Evolutionary conservation across 2,888 invertebrate genomes (phyloP).

Genomic region (Cantharis lateralis): DNA sequence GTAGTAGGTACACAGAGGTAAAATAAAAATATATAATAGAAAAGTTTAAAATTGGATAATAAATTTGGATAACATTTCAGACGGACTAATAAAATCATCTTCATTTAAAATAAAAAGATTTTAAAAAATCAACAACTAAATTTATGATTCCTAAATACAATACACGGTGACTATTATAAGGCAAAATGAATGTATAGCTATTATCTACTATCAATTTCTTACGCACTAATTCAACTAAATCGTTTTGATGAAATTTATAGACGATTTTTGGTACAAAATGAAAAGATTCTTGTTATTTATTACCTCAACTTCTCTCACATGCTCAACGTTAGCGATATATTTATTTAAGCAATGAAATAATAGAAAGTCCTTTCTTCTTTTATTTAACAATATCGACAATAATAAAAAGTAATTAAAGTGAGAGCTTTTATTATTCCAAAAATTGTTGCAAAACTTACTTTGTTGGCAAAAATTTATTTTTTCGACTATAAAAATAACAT

Average conservation of each 20-base stretch:
- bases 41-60: not conserved
- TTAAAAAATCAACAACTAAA: constrained; percentile 10
- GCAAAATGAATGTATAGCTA: constrained; percentile 32
- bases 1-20: not conserved
- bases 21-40: too few species aligned
- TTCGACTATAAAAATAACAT: not conserved
- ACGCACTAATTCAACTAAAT: constrained; percentile 33
- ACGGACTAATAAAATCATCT: not conserved
- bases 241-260: constrained; percentile 33
- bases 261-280: constrained; percentile 26
- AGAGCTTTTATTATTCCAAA: not conserved
- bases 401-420: not conserved
- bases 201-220: constrained; percentile 37
- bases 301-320: constrained; percentile 14
- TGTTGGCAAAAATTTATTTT: not conserved
- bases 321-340: constrained; percentile 6
- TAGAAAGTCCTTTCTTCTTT: not conserved
- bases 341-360: not conserved
- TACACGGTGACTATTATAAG: constrained; percentile 24
- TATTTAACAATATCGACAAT: constrained; percentile 1
- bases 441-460: not conserved
- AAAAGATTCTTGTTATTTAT: constrained; percentile 29
- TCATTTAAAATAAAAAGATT: not conserved
- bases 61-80: not conserved
- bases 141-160: constrained; percentile 27